Percentiles rank a stretch among this genome's conserved stretches.
phyloP scores from a whole-genome alignment of 2,113 vertebrate genomes.

The Tetrax tetrax region DNA sequence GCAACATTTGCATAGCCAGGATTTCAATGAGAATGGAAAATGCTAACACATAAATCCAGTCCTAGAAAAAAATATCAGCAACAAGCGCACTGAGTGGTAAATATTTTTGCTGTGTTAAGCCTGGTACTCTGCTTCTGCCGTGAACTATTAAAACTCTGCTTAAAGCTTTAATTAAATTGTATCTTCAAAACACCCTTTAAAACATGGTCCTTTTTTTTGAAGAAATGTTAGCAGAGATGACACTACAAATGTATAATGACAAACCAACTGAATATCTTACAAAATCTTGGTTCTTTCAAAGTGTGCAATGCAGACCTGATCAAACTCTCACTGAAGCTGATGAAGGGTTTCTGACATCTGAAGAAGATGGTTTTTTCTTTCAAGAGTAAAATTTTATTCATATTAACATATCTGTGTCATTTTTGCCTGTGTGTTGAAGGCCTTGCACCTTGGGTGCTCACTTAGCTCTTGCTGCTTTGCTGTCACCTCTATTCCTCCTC shows the following conservation, averaged over 20 bases:
- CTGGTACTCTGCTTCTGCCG: not conserved
- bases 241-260: not conserved
- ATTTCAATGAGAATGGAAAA: slow-evolving; percentile 40
- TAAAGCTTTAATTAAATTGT: not conserved
- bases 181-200: not conserved
- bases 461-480: not conserved
- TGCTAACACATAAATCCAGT: slow-evolving; percentile 1
- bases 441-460: rapidly evolving
- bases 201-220: not conserved
- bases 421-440: not conserved
- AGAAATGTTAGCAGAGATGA: not conserved
- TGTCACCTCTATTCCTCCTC: not conserved
- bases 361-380: not conserved
- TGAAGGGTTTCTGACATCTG: not conserved
- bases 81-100: not conserved
- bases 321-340: not conserved
- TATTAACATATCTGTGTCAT: not conserved
- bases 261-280: not conserved
- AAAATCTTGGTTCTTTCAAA: rapidly evolving
- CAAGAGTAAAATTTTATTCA: not conserved
- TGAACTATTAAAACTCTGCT: not conserved
- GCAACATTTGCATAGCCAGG: not conserved
- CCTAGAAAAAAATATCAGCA: not conserved
- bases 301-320: rapidly evolving
- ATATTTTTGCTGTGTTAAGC: slow-evolving; percentile 12